phyloP scores from a whole-genome alignment of 1,140 invertebrate genomes.

The Amyelois transitella region DNA sequence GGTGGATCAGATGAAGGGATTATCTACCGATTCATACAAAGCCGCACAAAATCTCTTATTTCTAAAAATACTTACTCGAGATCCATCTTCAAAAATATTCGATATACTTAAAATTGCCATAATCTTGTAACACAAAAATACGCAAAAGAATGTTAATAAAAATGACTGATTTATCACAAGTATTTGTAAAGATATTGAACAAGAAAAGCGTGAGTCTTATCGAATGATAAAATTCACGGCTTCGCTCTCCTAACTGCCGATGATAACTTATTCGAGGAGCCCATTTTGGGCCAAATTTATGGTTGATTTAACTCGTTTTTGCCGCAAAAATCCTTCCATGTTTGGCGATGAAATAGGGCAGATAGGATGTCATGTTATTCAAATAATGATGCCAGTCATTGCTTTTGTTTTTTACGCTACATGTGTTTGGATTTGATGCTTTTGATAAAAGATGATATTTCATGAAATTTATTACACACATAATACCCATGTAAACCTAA shows the following conservation, averaged over 20 bases:
- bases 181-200: slow-evolving; percentile 7
- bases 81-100: not conserved
- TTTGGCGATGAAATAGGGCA: slow-evolving; percentile 15
- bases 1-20: not conserved
- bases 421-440: no score
- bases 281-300: slow-evolving; percentile 46
- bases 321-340: slow-evolving; percentile 25
- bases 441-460: no score
- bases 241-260: slow-evolving; percentile 41
- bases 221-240: slow-evolving; percentile 37
- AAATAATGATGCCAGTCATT: not conserved
- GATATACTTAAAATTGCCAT: not conserved
- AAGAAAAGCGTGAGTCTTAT: slow-evolving; percentile 16
- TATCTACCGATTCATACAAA: not conserved
- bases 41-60: not conserved
- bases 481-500: no score
- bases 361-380: slow-evolving; percentile 10
- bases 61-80: not conserved
- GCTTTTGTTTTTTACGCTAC: not conserved
- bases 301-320: slow-evolving; percentile 50
- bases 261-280: slow-evolving; percentile 55
- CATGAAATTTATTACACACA: no score
- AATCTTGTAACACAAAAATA: not conserved
- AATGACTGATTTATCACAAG: not conserved
- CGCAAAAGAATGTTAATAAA: not conserved